Evolutionary conservation across 2,113 vertebrate species (phyloP).

Genomic region (Phylloscopus trochiloides): DNA sequence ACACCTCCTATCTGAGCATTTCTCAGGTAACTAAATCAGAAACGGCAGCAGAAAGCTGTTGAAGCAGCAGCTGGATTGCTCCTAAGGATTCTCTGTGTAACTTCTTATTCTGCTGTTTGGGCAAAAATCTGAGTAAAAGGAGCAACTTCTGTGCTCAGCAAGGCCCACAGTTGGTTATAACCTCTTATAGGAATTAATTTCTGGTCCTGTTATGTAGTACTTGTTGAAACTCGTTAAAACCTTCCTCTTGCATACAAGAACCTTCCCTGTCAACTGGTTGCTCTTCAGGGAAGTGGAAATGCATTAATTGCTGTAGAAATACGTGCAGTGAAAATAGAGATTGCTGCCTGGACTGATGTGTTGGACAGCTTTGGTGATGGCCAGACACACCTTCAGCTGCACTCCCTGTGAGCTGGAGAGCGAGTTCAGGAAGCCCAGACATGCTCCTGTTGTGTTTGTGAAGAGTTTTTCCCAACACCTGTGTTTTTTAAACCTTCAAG

Average conservation of each 20-base stretch:
- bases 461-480: background rate
- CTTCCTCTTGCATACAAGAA: background rate
- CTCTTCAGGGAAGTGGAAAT: background rate
- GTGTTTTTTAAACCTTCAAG: background rate
- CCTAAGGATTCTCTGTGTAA: background rate
- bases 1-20: background rate
- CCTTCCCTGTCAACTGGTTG: background rate
- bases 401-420: background rate
- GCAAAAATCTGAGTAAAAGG: background rate
- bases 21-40: background rate
- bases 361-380: background rate
- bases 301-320: background rate
- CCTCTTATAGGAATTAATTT: background rate
- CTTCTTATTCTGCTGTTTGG: background rate
- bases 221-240: background rate
- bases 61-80: background rate
- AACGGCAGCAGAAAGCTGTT: background rate
- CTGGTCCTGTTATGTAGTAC: rapidly evolving
- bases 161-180: background rate
- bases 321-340: background rate
- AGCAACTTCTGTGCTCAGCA: background rate
- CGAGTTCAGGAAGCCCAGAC: background rate
- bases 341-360: background rate
- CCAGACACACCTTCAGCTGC: background rate
- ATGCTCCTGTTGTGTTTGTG: background rate